Percentiles rank a stretch among this genome's conserved stretches.
Evolutionary conservation across 2,888 invertebrate genomes (phyloP).

Genomic region (Rhingia rostrata): DNA sequence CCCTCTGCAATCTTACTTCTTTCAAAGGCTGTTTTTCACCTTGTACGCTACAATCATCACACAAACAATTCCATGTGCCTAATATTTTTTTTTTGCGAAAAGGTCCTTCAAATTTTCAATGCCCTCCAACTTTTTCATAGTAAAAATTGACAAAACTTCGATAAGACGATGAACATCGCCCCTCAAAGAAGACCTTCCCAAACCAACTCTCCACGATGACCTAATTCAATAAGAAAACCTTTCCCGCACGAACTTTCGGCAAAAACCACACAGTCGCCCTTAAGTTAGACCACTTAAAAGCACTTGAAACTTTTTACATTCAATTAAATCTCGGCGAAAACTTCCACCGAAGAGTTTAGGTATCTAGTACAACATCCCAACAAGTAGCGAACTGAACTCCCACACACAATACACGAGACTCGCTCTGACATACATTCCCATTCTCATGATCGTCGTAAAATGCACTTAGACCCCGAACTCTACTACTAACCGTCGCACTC

Average conservation of each 20-base stretch:
- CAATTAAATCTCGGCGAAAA: slow-evolving; percentile 66
- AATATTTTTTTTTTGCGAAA: too few relatives aligned
- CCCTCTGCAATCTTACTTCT: too few relatives aligned
- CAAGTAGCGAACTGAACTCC: background rate
- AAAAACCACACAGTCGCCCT: slow-evolving; percentile 33
- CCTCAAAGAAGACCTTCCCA: background rate
- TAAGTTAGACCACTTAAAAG: slow-evolving; percentile 64
- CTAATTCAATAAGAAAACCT: slow-evolving; percentile 58
- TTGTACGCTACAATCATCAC: too few relatives aligned
- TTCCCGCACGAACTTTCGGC: slow-evolving; percentile 20
- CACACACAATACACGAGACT: background rate
- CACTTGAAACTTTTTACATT: slow-evolving; percentile 72
- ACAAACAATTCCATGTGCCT: too few relatives aligned
- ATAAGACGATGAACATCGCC: background rate
- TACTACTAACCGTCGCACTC: background rate
- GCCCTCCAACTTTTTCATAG: too few relatives aligned
- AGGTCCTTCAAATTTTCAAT: too few relatives aligned
- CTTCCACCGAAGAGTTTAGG: slow-evolving; percentile 15
- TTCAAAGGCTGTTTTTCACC: too few relatives aligned
- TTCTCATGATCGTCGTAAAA: slow-evolving; percentile 21
- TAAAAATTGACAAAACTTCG: slow-evolving; percentile 4
- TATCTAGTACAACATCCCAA: slow-evolving; percentile 19
- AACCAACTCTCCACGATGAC: slow-evolving; percentile 29
- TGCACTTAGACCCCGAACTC: slow-evolving; percentile 52
- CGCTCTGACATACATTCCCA: slow-evolving; percentile 14